phyloP scores from a whole-genome alignment of 1,140 invertebrate genomes.

The Orius insidiosus region DNA sequence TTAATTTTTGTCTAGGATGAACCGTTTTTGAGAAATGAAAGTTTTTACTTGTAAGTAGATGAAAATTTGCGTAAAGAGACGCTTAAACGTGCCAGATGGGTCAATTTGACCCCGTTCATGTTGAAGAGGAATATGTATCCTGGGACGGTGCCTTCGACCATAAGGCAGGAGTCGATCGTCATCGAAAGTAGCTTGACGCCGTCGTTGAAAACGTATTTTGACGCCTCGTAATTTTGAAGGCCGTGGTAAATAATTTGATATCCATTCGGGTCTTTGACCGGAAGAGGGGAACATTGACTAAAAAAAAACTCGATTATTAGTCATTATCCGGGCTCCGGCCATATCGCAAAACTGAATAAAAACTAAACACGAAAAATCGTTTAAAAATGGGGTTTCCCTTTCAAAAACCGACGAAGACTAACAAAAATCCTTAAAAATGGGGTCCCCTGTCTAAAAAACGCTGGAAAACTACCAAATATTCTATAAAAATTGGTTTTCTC shows the following conservation, averaged over 20 bases:
- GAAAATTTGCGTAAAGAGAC: constrained; percentile 38
- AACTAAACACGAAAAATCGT: not conserved
- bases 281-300: constrained; percentile 22
- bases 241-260: constrained; percentile 37
- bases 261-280: constrained; percentile 36
- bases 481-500: too few relatives aligned
- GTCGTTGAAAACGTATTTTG: constrained; percentile 38
- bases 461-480: too few relatives aligned
- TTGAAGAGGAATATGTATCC: constrained; percentile 44
- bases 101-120: constrained; percentile 39
- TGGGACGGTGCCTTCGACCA: not conserved
- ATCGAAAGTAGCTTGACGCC: constrained; percentile 41
- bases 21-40: not conserved
- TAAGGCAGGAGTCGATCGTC: constrained; percentile 38
- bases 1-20: too few relatives aligned
- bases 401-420: too few relatives aligned
- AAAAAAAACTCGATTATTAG: constrained; percentile 3
- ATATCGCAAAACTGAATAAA: not conserved
- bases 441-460: too few relatives aligned
- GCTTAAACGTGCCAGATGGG: constrained; percentile 38
- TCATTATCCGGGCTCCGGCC: constrained; percentile 1
- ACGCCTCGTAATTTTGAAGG: constrained; percentile 35
- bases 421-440: too few relatives aligned
- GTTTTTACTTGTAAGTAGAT: constrained; percentile 39
- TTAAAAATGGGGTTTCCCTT: too few relatives aligned